These are phyloP conservation scores for Plestiodon gilberti DNA, from an alignment of 2,113 vertebrate genomes.

Conservation along the genomic window DNA sequence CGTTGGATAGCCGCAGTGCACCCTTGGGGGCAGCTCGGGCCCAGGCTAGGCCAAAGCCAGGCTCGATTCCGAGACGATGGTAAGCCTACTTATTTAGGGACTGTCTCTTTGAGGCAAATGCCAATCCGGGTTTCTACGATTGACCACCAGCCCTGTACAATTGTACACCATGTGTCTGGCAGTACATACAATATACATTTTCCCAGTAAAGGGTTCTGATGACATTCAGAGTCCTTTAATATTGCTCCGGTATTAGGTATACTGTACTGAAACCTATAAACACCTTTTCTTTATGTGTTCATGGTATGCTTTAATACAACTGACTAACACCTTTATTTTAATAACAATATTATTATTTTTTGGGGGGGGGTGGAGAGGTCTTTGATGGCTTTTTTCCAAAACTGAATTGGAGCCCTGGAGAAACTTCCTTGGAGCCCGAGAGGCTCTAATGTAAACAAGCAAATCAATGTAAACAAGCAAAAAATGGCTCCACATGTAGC, in stretches of 20 bases:
- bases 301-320: conserved; percentile 77
- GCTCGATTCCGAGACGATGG: too few relatives aligned
- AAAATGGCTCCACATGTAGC: too few relatives aligned
- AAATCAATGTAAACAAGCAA: too few relatives aligned
- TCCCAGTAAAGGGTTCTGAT: conserved; percentile 72
- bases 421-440: conserved; percentile 50
- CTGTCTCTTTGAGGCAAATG: not conserved
- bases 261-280: conserved; percentile 82
- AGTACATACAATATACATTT: conserved; percentile 67
- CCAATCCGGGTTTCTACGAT: conserved; percentile 46
- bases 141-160: conserved; percentile 76
- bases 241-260: conserved; percentile 79
- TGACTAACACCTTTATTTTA: conserved; percentile 79
- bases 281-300: conserved; percentile 77
- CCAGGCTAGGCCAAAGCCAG: too few relatives aligned
- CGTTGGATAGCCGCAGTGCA: too few relatives aligned
- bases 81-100: too few relatives aligned
- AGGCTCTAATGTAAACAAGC: not conserved
- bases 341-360: conserved; percentile 78
- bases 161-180: conserved; percentile 60
- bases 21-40: too few relatives aligned
- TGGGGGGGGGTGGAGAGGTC: conserved; percentile 28
- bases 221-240: conserved; percentile 70
- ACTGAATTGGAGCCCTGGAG: conserved; percentile 67
- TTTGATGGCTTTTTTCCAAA: conserved; percentile 77